phyloP scores from a whole-genome alignment of 2,797 vertebrate species.

The Steatocranus sp. region DNA sequence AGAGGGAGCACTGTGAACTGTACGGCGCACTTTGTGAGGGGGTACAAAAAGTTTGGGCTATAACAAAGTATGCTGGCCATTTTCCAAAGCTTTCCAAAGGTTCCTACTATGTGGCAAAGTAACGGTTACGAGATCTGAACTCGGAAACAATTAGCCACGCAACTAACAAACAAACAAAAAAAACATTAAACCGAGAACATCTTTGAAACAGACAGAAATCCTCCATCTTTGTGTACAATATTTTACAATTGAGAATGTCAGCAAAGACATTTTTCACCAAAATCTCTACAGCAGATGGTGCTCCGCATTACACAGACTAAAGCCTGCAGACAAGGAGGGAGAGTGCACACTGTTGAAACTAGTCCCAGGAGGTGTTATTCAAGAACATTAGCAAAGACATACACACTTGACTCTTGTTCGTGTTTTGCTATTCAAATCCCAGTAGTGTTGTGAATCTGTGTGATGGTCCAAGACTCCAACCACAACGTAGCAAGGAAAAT shows the following conservation, averaged over 20 bases:
- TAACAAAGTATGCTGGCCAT: slow-evolving; percentile 13
- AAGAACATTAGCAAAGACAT: slow-evolving; percentile 58
- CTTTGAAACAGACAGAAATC: neutral
- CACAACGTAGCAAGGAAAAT: slow-evolving; percentile 5
- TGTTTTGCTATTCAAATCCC: slow-evolving; percentile 58
- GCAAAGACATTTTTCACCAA: slow-evolving; percentile 24
- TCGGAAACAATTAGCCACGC: slow-evolving; percentile 1
- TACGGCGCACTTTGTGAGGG: neutral
- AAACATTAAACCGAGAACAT: neutral
- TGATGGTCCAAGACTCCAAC: slow-evolving; percentile 40
- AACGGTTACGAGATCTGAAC: slow-evolving; percentile 22
- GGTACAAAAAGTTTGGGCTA: slow-evolving; percentile 7
- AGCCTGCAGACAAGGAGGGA: slow-evolving; percentile 30
- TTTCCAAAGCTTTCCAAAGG: slow-evolving; percentile 23
- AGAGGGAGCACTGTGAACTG: neutral
- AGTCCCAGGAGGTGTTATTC: slow-evolving; percentile 52
- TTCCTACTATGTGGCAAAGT: slow-evolving; percentile 11
- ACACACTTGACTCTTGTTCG: slow-evolving; percentile 62
- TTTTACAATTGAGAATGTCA: slow-evolving; percentile 16
- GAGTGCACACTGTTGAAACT: slow-evolving; percentile 50
- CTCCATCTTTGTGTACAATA: neutral
- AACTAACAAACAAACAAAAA: neutral
- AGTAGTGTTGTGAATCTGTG: slow-evolving; percentile 50
- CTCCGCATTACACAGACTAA: slow-evolving; percentile 39
- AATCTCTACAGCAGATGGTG: slow-evolving; percentile 46